phyloP scores from a whole-genome alignment of 2,113 vertebrate species.

The Phaethon lepturus region DNA sequence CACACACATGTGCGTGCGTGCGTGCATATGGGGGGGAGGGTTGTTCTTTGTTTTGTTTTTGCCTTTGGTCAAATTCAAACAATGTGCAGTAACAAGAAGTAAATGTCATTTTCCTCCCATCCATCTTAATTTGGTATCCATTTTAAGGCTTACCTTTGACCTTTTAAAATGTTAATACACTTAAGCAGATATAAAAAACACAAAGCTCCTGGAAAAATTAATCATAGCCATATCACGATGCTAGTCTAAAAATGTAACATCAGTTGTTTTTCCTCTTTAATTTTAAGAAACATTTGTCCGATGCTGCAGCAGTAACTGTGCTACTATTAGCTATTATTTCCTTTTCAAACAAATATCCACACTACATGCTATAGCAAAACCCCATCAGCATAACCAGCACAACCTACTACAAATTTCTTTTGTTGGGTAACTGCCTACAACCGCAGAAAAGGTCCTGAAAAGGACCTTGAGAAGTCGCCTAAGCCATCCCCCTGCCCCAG shows the following conservation, averaged over 20 bases:
- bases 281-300: background rate
- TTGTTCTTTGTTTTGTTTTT: slow-evolving; percentile 67
- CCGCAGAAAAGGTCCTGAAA: background rate
- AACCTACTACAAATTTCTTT: background rate
- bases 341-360: background rate
- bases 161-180: slow-evolving; percentile 69
- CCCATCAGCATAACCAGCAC: background rate
- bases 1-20: background rate
- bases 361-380: background rate
- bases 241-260: slow-evolving; percentile 38
- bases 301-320: background rate
- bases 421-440: background rate
- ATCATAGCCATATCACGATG: slow-evolving; percentile 1
- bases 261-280: slow-evolving; percentile 23
- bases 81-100: slow-evolving; percentile 66
- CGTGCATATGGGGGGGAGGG: background rate
- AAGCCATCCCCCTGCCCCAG: background rate
- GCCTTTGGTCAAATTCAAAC: slow-evolving; percentile 73
- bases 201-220: slow-evolving; percentile 57
- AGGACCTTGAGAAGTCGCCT: background rate
- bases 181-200: slow-evolving; percentile 64
- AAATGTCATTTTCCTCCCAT: slow-evolving; percentile 70
- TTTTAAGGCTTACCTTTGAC: slow-evolving; percentile 71
- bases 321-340: slow-evolving; percentile 11
- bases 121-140: slow-evolving; percentile 68